Percentiles rank a stretch among this genome's conserved stretches.
phyloP scores from a whole-genome alignment of 2,888 invertebrate genomes.

The Mycogona germanica region DNA sequence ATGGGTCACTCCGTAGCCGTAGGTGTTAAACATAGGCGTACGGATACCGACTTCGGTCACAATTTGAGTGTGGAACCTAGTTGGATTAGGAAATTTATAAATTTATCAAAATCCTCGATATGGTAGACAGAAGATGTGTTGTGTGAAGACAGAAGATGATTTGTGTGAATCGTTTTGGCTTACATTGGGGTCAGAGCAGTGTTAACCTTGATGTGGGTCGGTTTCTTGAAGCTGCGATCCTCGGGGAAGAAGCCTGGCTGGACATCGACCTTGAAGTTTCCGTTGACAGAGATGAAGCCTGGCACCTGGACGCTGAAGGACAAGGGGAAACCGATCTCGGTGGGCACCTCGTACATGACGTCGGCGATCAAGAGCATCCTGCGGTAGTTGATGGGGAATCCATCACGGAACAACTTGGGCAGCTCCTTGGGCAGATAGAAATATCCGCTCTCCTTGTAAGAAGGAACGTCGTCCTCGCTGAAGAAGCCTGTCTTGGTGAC shows the following conservation, averaged over 20 bases:
- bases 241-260: conserved; percentile 23
- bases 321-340: conserved; percentile 25
- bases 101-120: too few species aligned
- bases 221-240: conserved; percentile 21
- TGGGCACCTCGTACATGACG: conserved; percentile 23
- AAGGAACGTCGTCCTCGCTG: neutral
- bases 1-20: conserved; percentile 10
- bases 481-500: conserved; percentile 6
- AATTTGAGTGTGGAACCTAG: neutral
- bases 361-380: conserved; percentile 7
- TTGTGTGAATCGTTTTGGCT: conserved; percentile 8
- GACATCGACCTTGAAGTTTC: conserved; percentile 22
- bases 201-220: conserved; percentile 19
- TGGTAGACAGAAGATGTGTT: neutral
- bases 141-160: neutral
- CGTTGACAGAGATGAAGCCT: conserved; percentile 1
- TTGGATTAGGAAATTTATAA: neutral
- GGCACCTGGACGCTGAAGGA: conserved; percentile 18
- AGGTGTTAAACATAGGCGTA: conserved; percentile 5
- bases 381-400: conserved; percentile 7
- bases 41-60: conserved; percentile 2
- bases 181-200: conserved; percentile 22
- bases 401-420: conserved; percentile 6
- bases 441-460: conserved; percentile 7
- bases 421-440: conserved; percentile 10